Percentiles rank a stretch among this genome's conserved stretches.
Conservation (phyloP, 2,888 invertebrate genomes). For the Lasioglossum oenotherae region DNA sequence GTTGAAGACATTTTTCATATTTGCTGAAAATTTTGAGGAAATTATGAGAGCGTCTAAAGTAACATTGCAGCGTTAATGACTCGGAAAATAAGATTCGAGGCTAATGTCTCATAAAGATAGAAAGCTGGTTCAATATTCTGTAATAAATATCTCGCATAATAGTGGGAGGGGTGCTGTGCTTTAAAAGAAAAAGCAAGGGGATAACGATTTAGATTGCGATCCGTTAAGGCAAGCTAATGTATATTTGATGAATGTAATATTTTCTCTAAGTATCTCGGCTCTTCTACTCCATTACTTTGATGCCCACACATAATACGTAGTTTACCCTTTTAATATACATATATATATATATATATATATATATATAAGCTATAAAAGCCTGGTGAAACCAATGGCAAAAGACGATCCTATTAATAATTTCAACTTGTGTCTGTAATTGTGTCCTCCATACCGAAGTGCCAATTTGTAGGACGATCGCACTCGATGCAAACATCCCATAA, state of each 20-base stretch:
- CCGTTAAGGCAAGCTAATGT: background rate
- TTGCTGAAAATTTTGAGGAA: background rate
- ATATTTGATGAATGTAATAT: background rate
- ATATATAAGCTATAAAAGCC: background rate
- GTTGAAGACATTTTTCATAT: background rate
- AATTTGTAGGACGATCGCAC: background rate
- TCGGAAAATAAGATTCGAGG: background rate
- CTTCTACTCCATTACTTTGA: constrained; percentile 4
- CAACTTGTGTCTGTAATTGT: background rate
- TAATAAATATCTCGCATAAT: background rate
- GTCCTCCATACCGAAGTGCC: background rate
- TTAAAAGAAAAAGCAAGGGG: background rate
- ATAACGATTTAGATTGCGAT: background rate
- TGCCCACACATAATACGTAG: background rate
- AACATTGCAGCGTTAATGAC: background rate
- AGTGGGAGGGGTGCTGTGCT: background rate
- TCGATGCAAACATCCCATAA: background rate
- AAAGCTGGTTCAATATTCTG: background rate
- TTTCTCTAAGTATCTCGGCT: background rate
- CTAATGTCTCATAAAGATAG: background rate
- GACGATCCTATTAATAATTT: background rate
- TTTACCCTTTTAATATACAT: background rate
- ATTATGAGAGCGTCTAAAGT: background rate
- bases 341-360: too few relatives aligned
- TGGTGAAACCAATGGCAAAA: background rate